Evolutionary conservation across 1,140 invertebrate species (phyloP), one percentile per base, ranked within the genome.

Genomic region (Anadara kagoshimensis): DNA sequence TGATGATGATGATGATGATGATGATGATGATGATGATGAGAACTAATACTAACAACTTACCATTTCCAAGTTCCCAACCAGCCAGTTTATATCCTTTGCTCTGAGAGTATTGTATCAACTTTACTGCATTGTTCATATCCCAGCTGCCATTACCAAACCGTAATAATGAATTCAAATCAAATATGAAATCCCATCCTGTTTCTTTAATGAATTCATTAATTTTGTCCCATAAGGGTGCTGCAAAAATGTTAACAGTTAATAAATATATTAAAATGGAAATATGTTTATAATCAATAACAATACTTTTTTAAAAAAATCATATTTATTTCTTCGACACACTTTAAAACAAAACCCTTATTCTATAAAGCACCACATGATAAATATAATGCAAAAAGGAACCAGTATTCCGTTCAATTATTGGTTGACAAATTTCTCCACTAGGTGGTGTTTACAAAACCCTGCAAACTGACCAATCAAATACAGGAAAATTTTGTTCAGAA

Each of bases 61-160:
- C 94, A 91, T 95, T 95, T 77, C 94, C 94, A 43, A 95, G 88
- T 85, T 94, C 93, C 93, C 93, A 94, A 76, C 93, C 92, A 3
- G 93, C 77, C 64, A 90, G 80, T 81, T 90, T 88, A 56, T 92
- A 89, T 41, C 79, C 79, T 51, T 73, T 72, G 24, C 88, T 79
- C 10, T 85, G 61, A 16, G 92, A 92, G 85, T 93, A 94, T 63
- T 90, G 74, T 59, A 95, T 88, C 20, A 95, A 88, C 73, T 92
- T 83, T 69, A 87, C 85, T 16, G 93, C 93, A 90, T 95, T 94
- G 12, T 85, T 83, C 41, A 90, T 87, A 87, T 93, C 88, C 94
- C 94, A 95, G 43, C 87, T 88, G 82, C 92, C 87, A n/a, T 85
- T 66, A 26, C 53, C 41, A 14, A 29, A 90, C 75, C 94, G 90